Conservation (phyloP, 2,888 invertebrate species). For the Archips xylosteana region DNA sequence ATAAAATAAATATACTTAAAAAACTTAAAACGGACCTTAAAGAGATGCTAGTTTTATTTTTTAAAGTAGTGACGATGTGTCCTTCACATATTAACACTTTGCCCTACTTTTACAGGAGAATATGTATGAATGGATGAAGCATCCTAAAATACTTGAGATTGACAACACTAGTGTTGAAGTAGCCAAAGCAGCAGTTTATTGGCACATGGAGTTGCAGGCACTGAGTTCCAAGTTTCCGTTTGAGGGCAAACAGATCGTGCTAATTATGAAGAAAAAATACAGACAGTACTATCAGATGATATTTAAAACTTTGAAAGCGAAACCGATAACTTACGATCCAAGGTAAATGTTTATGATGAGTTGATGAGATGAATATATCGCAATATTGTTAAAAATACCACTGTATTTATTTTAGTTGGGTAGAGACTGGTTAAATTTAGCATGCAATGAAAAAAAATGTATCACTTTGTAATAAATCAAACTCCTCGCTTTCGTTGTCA, state of each 20-base stretch:
- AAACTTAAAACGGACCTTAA: no score
- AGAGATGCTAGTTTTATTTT: background rate
- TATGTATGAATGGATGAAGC: slow-evolving; percentile 80
- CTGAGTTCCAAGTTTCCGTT: slow-evolving; percentile 71
- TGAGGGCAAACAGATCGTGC: slow-evolving; percentile 78
- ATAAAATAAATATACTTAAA: no score
- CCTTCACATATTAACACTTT: background rate
- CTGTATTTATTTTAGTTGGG: no score
- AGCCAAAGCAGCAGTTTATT: slow-evolving; percentile 76
- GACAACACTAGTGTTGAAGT: slow-evolving; percentile 78
- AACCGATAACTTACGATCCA: slow-evolving; percentile 78
- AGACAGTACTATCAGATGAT: slow-evolving; percentile 82
- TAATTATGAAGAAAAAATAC: slow-evolving; percentile 81
- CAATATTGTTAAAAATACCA: background rate
- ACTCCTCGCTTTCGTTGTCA: no score
- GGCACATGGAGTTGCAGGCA: slow-evolving; percentile 71
- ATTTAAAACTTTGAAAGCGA: slow-evolving; percentile 78
- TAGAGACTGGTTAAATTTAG: no score
- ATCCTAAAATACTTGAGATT: slow-evolving; percentile 77
- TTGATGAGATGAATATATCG: background rate
- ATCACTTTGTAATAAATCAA: no score
- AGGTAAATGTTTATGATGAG: slow-evolving; percentile 58
- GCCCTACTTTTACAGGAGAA: slow-evolving; percentile 63
- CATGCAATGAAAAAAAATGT: no score
- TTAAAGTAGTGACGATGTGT: background rate